Percentiles rank a stretch among this genome's conserved stretches.
phyloP scores from a whole-genome alignment of 2,113 vertebrate species.

The Arothron firmamentum region DNA sequence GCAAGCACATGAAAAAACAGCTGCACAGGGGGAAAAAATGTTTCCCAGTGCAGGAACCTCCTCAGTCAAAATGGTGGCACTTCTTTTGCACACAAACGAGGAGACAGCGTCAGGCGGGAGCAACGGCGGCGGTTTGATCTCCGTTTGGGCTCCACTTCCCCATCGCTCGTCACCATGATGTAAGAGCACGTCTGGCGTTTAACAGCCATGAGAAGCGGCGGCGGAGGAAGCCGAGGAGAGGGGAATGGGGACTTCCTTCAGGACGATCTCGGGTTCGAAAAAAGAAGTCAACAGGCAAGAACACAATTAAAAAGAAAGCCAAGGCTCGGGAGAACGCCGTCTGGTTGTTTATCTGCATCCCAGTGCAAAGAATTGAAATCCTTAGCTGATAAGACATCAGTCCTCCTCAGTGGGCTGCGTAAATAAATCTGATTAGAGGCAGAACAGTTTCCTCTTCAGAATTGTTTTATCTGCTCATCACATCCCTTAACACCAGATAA shows the following conservation, averaged over 20 bases:
- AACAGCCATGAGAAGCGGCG: constrained; percentile 59
- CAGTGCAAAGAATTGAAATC: constrained; percentile 72
- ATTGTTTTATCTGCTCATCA: constrained; percentile 76
- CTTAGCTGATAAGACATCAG: constrained; percentile 76
- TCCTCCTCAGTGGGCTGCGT: constrained; percentile 71
- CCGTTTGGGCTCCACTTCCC: constrained; percentile 65
- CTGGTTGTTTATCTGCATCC: constrained; percentile 72
- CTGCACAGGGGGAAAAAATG: not conserved
- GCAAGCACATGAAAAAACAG: not conserved
- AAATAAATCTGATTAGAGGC: constrained; percentile 79
- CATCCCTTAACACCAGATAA: constrained; percentile 66
- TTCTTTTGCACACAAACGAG: constrained; percentile 8
- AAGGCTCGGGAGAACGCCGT: constrained; percentile 56
- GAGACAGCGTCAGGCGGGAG: constrained; percentile 55
- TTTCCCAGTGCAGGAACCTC: not conserved
- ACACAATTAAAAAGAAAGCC: constrained; percentile 63
- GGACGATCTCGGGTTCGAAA: not conserved
- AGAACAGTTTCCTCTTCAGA: constrained; percentile 76
- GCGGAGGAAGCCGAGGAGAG: constrained; percentile 40
- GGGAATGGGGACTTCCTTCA: constrained; percentile 29
- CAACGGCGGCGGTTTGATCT: constrained; percentile 61
- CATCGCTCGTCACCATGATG: constrained; percentile 56
- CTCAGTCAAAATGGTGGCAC: constrained; percentile 57
- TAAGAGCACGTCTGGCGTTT: constrained; percentile 67
- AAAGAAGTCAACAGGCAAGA: constrained; percentile 5